phyloP scores from a whole-genome alignment of 2,888 invertebrate species.

The Drosophila robusta region DNA sequence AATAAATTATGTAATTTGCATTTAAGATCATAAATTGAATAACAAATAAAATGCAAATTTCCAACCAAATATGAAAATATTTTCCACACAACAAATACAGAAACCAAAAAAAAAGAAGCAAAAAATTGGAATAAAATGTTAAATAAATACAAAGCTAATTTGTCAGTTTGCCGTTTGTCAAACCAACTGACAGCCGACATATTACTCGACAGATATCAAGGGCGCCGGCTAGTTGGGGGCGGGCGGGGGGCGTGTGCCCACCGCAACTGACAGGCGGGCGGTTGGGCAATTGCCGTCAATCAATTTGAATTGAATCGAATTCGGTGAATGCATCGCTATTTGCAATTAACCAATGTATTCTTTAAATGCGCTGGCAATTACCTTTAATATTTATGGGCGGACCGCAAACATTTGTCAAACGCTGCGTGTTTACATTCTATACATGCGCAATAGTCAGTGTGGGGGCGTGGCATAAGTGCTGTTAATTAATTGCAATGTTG shows the following conservation, averaged over 20 bases:
- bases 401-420: constrained; percentile 68
- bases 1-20: constrained; percentile 71
- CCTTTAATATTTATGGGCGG: constrained; percentile 59
- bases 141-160: constrained; percentile 72
- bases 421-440: constrained; percentile 34
- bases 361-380: constrained; percentile 55
- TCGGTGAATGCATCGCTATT: constrained; percentile 42
- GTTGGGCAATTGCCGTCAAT: constrained; percentile 46
- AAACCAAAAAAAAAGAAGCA: constrained; percentile 3
- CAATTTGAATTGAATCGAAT: constrained; percentile 59
- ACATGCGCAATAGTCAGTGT: constrained; percentile 14
- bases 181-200: constrained; percentile 8
- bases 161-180: constrained; percentile 60
- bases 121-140: constrained; percentile 46
- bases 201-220: constrained; percentile 12
- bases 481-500: constrained; percentile 64
- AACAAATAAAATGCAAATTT: constrained; percentile 33
- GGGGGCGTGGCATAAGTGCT: constrained; percentile 25
- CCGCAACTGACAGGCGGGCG: constrained; percentile 21
- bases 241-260: constrained; percentile 5
- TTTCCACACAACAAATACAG: constrained; percentile 20
- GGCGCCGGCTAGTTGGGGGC: background rate
- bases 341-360: constrained; percentile 58
- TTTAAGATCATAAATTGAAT: constrained; percentile 59
- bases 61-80: constrained; percentile 24